Evolutionary conservation across 2,888 invertebrate genomes (phyloP).

Genomic region (Campoplex capitator): DNA sequence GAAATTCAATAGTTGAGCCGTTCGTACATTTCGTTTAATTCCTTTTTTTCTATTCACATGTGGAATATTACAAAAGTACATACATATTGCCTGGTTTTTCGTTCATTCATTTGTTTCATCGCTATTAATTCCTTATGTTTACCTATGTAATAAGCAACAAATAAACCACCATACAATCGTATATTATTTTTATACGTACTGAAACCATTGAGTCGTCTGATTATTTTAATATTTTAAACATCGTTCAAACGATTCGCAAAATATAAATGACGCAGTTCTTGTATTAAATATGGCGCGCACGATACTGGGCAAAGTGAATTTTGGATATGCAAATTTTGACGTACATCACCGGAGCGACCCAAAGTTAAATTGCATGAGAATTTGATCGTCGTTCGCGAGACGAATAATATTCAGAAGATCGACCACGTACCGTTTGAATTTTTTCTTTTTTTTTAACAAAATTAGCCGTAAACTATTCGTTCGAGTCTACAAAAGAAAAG

Average conservation of each 20-base stretch:
- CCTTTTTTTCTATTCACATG: slow-evolving; percentile 44
- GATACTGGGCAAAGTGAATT: not conserved
- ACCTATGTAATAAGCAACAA: not conserved
- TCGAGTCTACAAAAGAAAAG: not conserved
- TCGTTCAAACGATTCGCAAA: slow-evolving; percentile 13
- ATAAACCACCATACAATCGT: slow-evolving; percentile 1
- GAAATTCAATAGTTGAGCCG: slow-evolving; percentile 42
- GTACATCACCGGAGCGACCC: not conserved
- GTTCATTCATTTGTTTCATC: slow-evolving; percentile 18
- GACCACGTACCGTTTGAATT: not conserved
- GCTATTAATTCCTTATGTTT: slow-evolving; percentile 41
- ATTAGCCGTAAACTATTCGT: not conserved
- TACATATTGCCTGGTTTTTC: slow-evolving; percentile 50
- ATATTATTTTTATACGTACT: slow-evolving; percentile 2
- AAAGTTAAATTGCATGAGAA: slow-evolving; percentile 12
- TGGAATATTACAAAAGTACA: slow-evolving; percentile 65
- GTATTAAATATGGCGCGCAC: not conserved
- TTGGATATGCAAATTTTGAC: slow-evolving; percentile 1
- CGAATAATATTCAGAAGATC: not conserved
- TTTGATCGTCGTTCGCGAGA: not conserved
- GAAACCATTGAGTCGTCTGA: not conserved
- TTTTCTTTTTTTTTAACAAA: not conserved
- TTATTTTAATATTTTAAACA: not conserved
- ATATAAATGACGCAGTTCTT: not conserved
- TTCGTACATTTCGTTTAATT: slow-evolving; percentile 52